Conservation (phyloP, 2,797 vertebrate genomes). For the Falco berigora region DNA sequence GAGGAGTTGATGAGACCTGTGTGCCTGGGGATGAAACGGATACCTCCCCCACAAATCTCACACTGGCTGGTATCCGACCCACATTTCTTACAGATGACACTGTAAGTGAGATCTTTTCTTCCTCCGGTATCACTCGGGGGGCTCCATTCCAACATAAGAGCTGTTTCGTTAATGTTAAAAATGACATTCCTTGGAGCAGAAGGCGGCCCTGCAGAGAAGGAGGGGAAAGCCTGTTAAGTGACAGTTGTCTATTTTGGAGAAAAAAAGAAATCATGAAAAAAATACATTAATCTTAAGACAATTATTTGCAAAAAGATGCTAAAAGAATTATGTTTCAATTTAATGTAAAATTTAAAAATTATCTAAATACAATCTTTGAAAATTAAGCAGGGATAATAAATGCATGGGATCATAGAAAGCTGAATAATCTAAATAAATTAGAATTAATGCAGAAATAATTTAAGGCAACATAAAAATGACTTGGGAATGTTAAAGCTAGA, state of each 20-base stretch:
- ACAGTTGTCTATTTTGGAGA: neutral
- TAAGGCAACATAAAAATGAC: neutral
- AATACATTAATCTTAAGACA: neutral
- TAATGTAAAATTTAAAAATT: neutral
- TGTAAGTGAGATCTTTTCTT: slow-evolving; percentile 93
- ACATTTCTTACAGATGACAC: slow-evolving; percentile 90
- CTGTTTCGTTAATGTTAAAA: slow-evolving; percentile 93
- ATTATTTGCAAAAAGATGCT: neutral
- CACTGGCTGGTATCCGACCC: slow-evolving; percentile 78
- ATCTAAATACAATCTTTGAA: neutral
- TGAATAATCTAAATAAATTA: neutral
- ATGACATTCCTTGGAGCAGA: slow-evolving; percentile 90
- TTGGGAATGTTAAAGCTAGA: neutral
- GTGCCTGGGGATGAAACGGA: slow-evolving; percentile 88
- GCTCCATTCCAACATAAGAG: slow-evolving; percentile 93
- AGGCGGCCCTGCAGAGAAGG: slow-evolving; percentile 83
- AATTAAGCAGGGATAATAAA: neutral
- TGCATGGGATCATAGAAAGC: neutral
- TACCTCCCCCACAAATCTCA: slow-evolving; percentile 87
- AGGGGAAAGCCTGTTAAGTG: neutral
- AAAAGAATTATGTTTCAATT: neutral
- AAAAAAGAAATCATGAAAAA: neutral
- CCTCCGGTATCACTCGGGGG: slow-evolving; percentile 92
- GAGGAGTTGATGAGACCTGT: slow-evolving; percentile 85
- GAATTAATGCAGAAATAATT: neutral